Evolutionary conservation across 2,888 invertebrate species (phyloP), one percentile per base, ranked within the genome.

Genomic region (Lasius platythorax): DNA sequence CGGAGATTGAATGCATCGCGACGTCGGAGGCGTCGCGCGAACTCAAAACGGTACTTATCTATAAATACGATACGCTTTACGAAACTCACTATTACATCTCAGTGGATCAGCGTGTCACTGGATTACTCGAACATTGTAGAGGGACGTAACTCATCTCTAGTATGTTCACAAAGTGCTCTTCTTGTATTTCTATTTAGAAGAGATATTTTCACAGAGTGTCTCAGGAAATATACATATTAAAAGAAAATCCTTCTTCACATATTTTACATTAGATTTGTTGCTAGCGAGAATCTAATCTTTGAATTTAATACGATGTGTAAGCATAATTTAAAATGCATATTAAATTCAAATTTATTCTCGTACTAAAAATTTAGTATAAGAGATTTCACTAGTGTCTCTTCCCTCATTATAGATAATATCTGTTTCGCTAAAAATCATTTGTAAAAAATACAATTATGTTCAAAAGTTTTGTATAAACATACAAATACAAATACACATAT

Each of bases 101-200:
- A 79, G 72, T 72, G 23, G 79, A 79, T 79, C 72, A 72, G 46
- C 79, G 72, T 79, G 79, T 79, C 61, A 72, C 72, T 72, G 46
- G 58, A 72, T 70, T 79, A 72, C 23, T 46, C 56, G 53, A 28
- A 56, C 40, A 67, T 78, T 78, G n/a, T 67, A 78, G 67, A 67
- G 68, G 28, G 15, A 30, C 30, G 56, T 66, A 61, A 33, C 28
- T 43, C 61, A 30, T 40, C 56, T 43, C 53, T 30, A n/a, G 9
- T 30, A 28, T 30, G 40, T 15, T 68, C 40, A 6, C 30, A 2
- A 67, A 56, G 40, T 56, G 28, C 56, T n/a, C 28, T 9, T 12
- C 67, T 40, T 28, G 11, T 46, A 61, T 33, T 61, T 46, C 79
- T 61, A 70, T 58, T 78, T 70, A 79, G 33, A 61, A 61, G 23